Percentiles rank a stretch among this genome's conserved stretches.
phyloP scores from a whole-genome alignment of 2,797 vertebrate species.

The Phataginus tricuspis region DNA sequence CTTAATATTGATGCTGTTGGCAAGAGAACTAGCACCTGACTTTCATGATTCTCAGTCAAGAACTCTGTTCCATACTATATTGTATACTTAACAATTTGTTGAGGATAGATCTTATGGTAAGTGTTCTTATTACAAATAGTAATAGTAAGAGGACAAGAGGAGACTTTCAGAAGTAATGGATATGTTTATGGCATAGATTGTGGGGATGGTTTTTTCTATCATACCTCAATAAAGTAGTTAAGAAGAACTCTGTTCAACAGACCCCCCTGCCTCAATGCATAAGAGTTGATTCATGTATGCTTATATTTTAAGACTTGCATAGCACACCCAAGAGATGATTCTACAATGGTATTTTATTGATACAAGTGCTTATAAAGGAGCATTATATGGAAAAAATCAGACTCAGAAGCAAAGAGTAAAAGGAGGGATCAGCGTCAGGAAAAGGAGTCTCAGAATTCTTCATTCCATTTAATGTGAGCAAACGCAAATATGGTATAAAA shows the following conservation, averaged over 20 bases:
- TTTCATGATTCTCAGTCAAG: not conserved
- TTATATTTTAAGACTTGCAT: not conserved
- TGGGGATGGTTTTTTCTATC: not conserved
- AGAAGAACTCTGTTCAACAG: not conserved
- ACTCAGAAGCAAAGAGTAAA: not conserved
- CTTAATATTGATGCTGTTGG: not conserved
- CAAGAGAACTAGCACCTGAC: not conserved
- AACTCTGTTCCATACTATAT: not conserved
- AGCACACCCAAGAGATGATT: not conserved
- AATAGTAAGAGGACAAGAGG: not conserved
- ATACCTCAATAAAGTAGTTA: not conserved
- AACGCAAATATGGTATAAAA: not conserved
- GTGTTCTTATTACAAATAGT: not conserved
- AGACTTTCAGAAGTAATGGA: not conserved
- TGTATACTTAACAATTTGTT: not conserved
- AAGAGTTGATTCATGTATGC: not conserved
- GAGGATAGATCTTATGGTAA: not conserved
- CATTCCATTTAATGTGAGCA: not conserved
- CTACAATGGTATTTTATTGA: not conserved
- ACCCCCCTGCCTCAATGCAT: rapidly evolving
- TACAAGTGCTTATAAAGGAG: not conserved
- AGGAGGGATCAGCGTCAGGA: not conserved
- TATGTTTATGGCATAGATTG: not conserved
- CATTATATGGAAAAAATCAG: not conserved
- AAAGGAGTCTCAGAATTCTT: not conserved